These are phyloP conservation scores for Rhynchopsitta pachyrhyncha DNA, from an alignment of 2,113 vertebrate genomes.

Conservation along the genomic window DNA sequence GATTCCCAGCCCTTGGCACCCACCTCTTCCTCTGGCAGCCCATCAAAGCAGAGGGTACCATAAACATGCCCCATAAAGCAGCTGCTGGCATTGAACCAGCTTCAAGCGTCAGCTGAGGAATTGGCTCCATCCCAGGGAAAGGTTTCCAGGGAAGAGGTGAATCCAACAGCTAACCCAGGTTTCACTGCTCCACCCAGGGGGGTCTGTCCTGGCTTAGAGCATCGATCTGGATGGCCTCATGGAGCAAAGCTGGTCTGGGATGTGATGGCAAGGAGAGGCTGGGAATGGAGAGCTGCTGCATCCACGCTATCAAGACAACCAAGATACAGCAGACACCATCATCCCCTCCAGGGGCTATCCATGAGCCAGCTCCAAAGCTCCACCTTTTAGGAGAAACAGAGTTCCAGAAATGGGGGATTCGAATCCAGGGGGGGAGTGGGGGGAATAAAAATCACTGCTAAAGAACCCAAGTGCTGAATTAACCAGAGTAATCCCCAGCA, in stretches of 20 bases:
- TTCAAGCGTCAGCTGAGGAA: neutral
- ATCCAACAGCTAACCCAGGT: neutral
- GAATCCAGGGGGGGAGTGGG: neutral
- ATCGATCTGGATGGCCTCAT: rapidly evolving
- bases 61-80: neutral
- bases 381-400: neutral
- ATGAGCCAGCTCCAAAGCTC: neutral
- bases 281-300: neutral
- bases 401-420: neutral
- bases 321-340: neutral
- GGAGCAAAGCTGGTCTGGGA: neutral
- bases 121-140: neutral
- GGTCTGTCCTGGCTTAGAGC: neutral
- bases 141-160: slow-evolving; percentile 1
- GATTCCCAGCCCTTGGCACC: neutral
- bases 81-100: neutral
- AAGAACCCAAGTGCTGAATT: slow-evolving; percentile 52
- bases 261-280: neutral
- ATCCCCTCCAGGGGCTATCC: neutral
- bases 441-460: neutral
- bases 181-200: neutral
- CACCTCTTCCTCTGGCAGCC: neutral
- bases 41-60: neutral
- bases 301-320: neutral
- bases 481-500: slow-evolving; percentile 44